Evolutionary conservation across 2,888 invertebrate genomes (phyloP).

Genomic region (Drosophila setosimentum): DNA sequence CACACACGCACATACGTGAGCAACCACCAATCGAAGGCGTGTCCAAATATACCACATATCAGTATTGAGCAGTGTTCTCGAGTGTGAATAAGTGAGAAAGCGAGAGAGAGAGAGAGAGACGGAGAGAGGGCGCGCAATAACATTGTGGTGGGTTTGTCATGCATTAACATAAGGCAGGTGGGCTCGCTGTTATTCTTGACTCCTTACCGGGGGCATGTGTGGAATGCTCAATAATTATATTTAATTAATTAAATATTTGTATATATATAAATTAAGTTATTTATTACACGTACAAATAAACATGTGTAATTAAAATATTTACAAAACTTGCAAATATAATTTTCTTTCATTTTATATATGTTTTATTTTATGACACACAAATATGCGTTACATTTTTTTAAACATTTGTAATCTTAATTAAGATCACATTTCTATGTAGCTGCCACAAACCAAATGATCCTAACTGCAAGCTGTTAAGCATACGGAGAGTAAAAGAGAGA

Average conservation of each 20-base stretch:
- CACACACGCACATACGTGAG: conserved; percentile 1
- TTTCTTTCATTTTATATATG: not conserved
- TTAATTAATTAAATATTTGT: not conserved
- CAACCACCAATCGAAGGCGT: conserved; percentile 63
- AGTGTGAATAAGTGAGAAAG: conserved; percentile 1
- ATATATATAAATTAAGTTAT: no score
- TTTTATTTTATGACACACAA: not conserved
- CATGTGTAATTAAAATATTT: no score
- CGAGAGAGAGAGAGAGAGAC: conserved; percentile 8
- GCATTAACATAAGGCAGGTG: conserved; percentile 43
- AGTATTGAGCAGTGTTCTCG: conserved; percentile 3
- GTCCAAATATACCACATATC: conserved; percentile 30
- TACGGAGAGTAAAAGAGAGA: not conserved
- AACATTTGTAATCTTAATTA: not conserved
- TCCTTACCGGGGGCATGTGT: not conserved
- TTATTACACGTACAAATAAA: no score
- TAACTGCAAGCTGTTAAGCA: conserved; percentile 9
- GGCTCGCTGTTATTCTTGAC: conserved; percentile 15
- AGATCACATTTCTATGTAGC: not conserved
- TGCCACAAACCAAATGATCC: conserved; percentile 2
- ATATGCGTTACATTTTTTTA: no score
- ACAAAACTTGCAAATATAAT: not conserved
- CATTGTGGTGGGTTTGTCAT: conserved; percentile 40
- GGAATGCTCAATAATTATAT: not conserved
- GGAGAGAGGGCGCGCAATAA: conserved; percentile 16